Evolutionary conservation across 2,888 invertebrate genomes (phyloP).

Genomic region (Malthinus seriepunctatus): DNA sequence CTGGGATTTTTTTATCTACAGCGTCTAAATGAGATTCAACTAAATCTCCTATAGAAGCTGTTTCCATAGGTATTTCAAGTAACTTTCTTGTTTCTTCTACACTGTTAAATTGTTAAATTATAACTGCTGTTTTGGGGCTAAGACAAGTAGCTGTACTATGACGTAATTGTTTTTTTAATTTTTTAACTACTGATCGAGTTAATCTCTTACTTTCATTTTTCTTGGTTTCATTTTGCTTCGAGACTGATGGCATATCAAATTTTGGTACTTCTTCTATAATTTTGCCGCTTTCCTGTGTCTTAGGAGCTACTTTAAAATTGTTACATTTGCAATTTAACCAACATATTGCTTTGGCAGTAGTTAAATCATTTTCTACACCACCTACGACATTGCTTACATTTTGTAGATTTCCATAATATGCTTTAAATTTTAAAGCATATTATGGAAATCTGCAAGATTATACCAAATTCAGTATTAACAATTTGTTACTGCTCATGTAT

Average conservation of each 20-base stretch:
- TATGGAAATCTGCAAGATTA: too few species aligned
- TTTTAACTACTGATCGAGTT: slow-evolving; percentile 31
- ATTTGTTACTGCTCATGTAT: too few species aligned
- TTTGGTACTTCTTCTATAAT: slow-evolving; percentile 7
- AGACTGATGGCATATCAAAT: slow-evolving; percentile 32
- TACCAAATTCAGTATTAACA: too few species aligned
- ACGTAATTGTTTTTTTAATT: slow-evolving; percentile 16
- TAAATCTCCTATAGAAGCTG: slow-evolving; percentile 38
- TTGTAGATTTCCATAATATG: not conserved
- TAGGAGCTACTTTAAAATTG: slow-evolving; percentile 38
- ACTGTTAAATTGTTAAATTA: slow-evolving; percentile 38
- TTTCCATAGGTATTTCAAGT: slow-evolving; percentile 29
- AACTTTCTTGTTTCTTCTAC: slow-evolving; percentile 29
- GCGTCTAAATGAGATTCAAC: not conserved
- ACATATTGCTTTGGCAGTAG: not conserved
- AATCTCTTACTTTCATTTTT: not conserved
- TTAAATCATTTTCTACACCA: too few species aligned
- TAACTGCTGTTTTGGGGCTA: slow-evolving; percentile 28
- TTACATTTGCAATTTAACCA: slow-evolving; percentile 43
- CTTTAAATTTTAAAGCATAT: too few species aligned
- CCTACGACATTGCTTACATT: not conserved
- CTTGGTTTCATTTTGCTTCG: slow-evolving; percentile 18
- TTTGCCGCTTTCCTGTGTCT: slow-evolving; percentile 36
- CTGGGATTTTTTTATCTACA: slow-evolving; percentile 42
- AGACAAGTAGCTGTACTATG: slow-evolving; percentile 29